Evolutionary conservation across 2,113 vertebrate species (phyloP).

Genomic region (Percopsis transmontana): DNA sequence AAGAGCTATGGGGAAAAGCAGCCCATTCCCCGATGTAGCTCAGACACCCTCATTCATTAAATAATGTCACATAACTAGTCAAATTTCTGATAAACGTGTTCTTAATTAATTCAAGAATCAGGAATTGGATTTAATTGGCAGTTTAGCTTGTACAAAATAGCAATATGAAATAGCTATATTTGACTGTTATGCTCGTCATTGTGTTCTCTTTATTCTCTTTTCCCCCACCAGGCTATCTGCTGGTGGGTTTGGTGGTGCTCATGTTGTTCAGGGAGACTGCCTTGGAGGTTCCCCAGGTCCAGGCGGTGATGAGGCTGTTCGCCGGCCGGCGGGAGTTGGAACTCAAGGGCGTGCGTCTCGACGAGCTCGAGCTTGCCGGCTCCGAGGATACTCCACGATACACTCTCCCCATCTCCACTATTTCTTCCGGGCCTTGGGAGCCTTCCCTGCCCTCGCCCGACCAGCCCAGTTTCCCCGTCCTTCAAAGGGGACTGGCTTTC

Average conservation of each 20-base stretch:
- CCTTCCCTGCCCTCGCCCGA: not conserved
- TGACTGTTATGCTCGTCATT: not conserved
- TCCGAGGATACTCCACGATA: constrained; percentile 46
- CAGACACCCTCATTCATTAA: not conserved
- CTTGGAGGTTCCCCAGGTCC: constrained; percentile 61
- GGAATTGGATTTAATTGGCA: no score
- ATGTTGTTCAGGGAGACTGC: constrained; percentile 62
- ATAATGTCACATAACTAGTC: no score
- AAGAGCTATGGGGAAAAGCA: not conserved
- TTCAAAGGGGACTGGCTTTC: not conserved
- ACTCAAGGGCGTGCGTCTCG: constrained; percentile 35
- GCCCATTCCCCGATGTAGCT: not conserved
- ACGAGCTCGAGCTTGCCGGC: constrained; percentile 39
- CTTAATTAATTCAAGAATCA: no score
- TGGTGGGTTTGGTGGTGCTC: constrained; percentile 64
- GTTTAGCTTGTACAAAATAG: no score
- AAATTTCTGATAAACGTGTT: no score
- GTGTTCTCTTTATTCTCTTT: not conserved
- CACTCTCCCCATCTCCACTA: constrained; percentile 53
- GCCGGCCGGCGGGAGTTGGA: constrained; percentile 23
- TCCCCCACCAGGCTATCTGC: constrained; percentile 62
- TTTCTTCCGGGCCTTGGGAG: constrained; percentile 40
- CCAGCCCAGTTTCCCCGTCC: not conserved
- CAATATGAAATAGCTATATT: no score
- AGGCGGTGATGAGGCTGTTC: constrained; percentile 50